Conservation (phyloP, 2,888 invertebrate species). For the Lasioglossum pauxillum region DNA sequence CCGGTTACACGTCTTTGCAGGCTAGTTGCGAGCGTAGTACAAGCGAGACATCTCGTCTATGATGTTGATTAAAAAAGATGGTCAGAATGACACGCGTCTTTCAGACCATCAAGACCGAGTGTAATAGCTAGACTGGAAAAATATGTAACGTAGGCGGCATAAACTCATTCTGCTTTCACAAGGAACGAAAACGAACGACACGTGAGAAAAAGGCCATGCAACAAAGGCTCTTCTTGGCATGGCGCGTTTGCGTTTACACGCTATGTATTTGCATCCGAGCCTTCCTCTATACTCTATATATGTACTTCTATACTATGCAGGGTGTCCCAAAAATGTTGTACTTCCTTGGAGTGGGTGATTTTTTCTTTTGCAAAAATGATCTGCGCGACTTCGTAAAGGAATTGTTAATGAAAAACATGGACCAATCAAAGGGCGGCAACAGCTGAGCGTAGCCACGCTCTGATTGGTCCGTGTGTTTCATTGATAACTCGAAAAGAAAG, state of each 20-base stretch:
- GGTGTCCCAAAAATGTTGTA: no score
- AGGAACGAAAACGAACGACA: slow-evolving; percentile 34
- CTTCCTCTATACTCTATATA: not conserved
- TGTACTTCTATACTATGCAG: no score
- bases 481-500: no score
- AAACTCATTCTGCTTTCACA: slow-evolving; percentile 42
- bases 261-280: not conserved
- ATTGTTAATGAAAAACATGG: no score
- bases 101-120: not conserved
- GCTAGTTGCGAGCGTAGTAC: not conserved
- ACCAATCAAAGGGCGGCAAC: no score
- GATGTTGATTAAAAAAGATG: not conserved
- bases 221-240: slow-evolving; percentile 14
- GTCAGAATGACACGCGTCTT: not conserved
- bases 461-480: no score
- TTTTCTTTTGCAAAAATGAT: no score
- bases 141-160: not conserved
- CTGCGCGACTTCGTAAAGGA: no score
- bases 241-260: slow-evolving; percentile 18
- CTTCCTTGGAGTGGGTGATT: no score
- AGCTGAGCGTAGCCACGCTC: no score
- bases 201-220: slow-evolving; percentile 44
- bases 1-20: no score
- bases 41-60: not conserved
- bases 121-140: not conserved